These are phyloP conservation scores for Trissolcus japonicus DNA, from an alignment of 2,888 invertebrate species.

Conservation along the genomic window DNA sequence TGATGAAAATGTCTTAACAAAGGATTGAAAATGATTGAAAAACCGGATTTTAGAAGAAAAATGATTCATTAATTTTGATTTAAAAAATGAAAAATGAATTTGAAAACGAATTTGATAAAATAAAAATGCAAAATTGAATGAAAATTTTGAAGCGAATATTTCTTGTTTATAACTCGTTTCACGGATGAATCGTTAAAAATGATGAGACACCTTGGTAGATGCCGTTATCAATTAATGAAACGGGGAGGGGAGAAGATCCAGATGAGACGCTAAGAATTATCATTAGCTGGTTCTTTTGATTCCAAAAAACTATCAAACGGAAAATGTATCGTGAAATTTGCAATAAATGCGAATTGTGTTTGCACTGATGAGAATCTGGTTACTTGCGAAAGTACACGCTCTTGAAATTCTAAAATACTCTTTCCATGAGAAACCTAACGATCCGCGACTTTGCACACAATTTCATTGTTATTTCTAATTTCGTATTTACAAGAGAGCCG, in stretches of 20 bases:
- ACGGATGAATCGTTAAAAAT: slow-evolving; percentile 47
- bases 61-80: too few species aligned
- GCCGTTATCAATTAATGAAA: slow-evolving; percentile 58
- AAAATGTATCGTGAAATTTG: slow-evolving; percentile 65
- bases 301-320: slow-evolving; percentile 59
- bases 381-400: slow-evolving; percentile 59
- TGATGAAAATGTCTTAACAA: too few species aligned
- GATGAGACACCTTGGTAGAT: slow-evolving; percentile 46
- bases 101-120: neutral
- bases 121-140: neutral
- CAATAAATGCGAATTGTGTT: slow-evolving; percentile 58
- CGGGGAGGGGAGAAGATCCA: slow-evolving; percentile 10
- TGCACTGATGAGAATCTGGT: slow-evolving; percentile 59
- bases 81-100: neutral
- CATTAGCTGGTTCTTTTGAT: slow-evolving; percentile 38
- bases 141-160: neutral
- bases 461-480: slow-evolving; percentile 25
- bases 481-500: neutral
- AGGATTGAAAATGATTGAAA: too few species aligned
- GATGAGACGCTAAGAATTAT: slow-evolving; percentile 47
- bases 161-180: slow-evolving; percentile 54
- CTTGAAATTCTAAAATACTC: slow-evolving; percentile 47
- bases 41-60: too few species aligned
- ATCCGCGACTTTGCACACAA: slow-evolving; percentile 47
- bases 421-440: slow-evolving; percentile 54